These are phyloP conservation scores for Bhutanitis thaidina DNA, from an alignment of 2,888 invertebrate genomes.

Conservation along the genomic window DNA sequence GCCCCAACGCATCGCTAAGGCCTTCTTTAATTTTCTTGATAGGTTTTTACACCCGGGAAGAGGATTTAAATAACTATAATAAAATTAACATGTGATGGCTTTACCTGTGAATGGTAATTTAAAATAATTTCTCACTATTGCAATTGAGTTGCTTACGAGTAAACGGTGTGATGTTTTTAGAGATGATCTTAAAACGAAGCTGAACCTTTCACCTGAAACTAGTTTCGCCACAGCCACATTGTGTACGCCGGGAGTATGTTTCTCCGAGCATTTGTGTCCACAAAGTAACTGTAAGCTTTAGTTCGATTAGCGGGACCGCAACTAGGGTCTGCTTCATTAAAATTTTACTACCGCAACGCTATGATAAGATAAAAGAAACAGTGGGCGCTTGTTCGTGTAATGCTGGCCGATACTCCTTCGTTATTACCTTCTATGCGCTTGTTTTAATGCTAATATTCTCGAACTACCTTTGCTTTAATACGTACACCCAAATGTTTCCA, in stretches of 20 bases:
- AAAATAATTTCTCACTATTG: background rate
- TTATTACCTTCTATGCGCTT: constrained; percentile 25
- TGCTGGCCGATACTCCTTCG: constrained; percentile 29
- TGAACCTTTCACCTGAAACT: constrained; percentile 12
- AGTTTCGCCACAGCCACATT: constrained; percentile 8
- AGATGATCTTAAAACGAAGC: constrained; percentile 10
- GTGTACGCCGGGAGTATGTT: constrained; percentile 5
- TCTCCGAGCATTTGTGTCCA: constrained; percentile 39
- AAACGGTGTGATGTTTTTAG: constrained; percentile 7
- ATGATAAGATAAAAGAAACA: constrained; percentile 47
- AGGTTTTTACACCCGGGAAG: no score
- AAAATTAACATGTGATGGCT: no score
- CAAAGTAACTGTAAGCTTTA: constrained; percentile 49
- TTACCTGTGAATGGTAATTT: no score
- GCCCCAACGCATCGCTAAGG: no score
- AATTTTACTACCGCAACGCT: constrained; percentile 53
- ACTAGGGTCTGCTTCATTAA: constrained; percentile 54
- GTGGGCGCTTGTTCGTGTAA: constrained; percentile 19
- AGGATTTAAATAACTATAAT: no score
- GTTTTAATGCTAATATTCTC: constrained; percentile 13
- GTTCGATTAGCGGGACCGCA: constrained; percentile 54
- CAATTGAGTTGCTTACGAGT: constrained; percentile 15
- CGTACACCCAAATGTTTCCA: no score
- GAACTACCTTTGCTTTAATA: background rate
- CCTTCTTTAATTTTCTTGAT: no score